Base-by-base conservation (phyloP, 2,888 invertebrate genomes). In the Phaedon cochleariae region DNA sequence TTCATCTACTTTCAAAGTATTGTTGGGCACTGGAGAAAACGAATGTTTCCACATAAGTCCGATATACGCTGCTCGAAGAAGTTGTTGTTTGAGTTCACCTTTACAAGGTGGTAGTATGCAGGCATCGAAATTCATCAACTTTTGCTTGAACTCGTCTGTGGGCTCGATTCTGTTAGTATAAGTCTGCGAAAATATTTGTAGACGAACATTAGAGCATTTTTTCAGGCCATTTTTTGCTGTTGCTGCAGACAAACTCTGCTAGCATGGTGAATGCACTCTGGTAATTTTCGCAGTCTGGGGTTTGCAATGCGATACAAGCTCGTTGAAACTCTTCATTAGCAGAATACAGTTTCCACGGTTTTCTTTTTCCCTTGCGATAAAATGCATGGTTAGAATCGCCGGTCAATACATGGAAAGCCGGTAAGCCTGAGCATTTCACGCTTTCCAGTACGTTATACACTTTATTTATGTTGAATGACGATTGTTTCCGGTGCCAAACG, bases 381-480 rank as follows among this genome's bases (percentile, higher is more conserved):
- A 63, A 58, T 63, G 57, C 26, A 15, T 37, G 58, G 46, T 58
- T 75, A 51, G 65, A 76, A 60, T 76, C 73, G 51, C 76, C 76
- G 6, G 74, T 77, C n/a, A 73, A 41, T 12, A 77, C 77, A 57
- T 79, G 77, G 41, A 76, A 78, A 18, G 63, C 69, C n/a, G 77
- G 76, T 64, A 78, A 55, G 29, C 71, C 70, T 59, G 62, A 55
- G 29, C 63, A 75, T 54, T 74, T 63, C 22, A 45, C 53, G 20
- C 29, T 7, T n/a, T 75, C 76, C 20, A 78, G 59, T 29, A 57
- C 66, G 62, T 67, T 58, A 66, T 75, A 61, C 52, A 77, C 10
- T 62, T 70, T 60, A 20, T 57, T 69, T 21, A 77, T 51, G 62
- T 73, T 67, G 65, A 74, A 59, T 67, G 70, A 41, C 55, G 58